Evolutionary conservation across 2,888 invertebrate genomes (phyloP).

Genomic region (Trissolcus brochymenae): DNA sequence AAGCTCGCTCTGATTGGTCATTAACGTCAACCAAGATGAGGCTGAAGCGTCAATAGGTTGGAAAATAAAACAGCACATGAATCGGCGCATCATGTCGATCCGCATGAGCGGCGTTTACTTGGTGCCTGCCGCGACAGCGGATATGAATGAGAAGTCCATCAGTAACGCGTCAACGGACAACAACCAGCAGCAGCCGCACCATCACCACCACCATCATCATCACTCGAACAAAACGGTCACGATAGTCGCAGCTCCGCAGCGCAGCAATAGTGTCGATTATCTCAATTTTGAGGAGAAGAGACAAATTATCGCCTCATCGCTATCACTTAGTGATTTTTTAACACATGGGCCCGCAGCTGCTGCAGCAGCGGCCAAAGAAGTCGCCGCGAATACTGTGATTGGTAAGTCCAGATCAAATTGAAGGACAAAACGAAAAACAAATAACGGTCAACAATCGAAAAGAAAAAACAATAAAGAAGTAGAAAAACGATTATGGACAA

Average conservation of each 20-base stretch:
- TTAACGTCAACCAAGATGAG: background rate
- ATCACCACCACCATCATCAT: constrained; percentile 66
- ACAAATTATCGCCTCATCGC: constrained; percentile 89
- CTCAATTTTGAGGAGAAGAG: constrained; percentile 94
- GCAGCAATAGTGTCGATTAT: constrained; percentile 91
- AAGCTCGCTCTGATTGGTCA: background rate
- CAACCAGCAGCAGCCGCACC: constrained; percentile 61
- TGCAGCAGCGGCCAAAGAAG: constrained; percentile 77
- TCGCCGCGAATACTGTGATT: constrained; percentile 76
- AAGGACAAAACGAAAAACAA: no score
- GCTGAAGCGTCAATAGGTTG: background rate
- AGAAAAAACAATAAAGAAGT: no score
- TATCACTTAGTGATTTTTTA: constrained; percentile 90
- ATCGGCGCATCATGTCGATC: constrained; percentile 70
- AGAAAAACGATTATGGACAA: no score
- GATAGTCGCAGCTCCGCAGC: constrained; percentile 81
- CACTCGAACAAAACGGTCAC: constrained; percentile 80
- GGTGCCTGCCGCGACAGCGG: constrained; percentile 67
- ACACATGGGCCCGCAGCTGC: constrained; percentile 82
- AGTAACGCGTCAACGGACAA: constrained; percentile 55
- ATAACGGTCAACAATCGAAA: no score
- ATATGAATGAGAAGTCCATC: constrained; percentile 61
- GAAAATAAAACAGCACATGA: constrained; percentile 11
- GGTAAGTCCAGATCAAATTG: constrained; percentile 65
- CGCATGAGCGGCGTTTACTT: constrained; percentile 75